Conservation (phyloP, 2,113 vertebrate species). For the Notothenia rossii region DNA sequence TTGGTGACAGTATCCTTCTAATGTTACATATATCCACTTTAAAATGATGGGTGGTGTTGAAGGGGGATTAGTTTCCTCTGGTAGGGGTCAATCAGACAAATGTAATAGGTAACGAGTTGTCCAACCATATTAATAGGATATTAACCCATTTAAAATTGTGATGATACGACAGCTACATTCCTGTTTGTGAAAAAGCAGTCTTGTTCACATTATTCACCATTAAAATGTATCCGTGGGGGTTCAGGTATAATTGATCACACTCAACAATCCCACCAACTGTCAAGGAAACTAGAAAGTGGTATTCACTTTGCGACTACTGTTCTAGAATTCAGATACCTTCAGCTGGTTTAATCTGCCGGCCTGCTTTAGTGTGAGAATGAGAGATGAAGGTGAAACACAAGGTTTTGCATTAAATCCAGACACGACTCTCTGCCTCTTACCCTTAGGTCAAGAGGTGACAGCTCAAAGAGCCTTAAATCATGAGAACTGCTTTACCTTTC, state of each 20-base stretch:
- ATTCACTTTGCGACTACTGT: slow-evolving; percentile 44
- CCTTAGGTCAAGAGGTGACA: slow-evolving; percentile 79
- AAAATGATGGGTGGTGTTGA: neutral
- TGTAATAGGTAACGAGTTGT: neutral
- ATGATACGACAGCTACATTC: slow-evolving; percentile 13
- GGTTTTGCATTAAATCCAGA: slow-evolving; percentile 73
- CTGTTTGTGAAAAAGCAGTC: slow-evolving; percentile 29
- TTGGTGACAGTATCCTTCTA: neutral
- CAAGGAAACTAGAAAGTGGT: slow-evolving; percentile 63
- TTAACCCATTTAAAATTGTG: neutral
- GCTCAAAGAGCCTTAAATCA: slow-evolving; percentile 79
- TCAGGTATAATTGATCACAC: slow-evolving; percentile 44
- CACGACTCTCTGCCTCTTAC: slow-evolving; percentile 73
- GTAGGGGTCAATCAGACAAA: neutral
- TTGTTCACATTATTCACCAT: slow-evolving; percentile 47
- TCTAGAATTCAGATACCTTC: slow-evolving; percentile 56
- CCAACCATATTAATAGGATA: neutral
- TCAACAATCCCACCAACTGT: slow-evolving; percentile 53
- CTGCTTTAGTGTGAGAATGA: slow-evolving; percentile 75
- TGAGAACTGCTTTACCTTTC: slow-evolving; percentile 83
- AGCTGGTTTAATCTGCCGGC: slow-evolving; percentile 51
- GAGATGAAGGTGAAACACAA: slow-evolving; percentile 63
- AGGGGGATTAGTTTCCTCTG: too few relatives aligned
- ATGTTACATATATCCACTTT: neutral
- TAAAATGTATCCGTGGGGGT: slow-evolving; percentile 29